phyloP scores from a whole-genome alignment of 2,113 vertebrate genomes.

The Fregata magnificens region DNA sequence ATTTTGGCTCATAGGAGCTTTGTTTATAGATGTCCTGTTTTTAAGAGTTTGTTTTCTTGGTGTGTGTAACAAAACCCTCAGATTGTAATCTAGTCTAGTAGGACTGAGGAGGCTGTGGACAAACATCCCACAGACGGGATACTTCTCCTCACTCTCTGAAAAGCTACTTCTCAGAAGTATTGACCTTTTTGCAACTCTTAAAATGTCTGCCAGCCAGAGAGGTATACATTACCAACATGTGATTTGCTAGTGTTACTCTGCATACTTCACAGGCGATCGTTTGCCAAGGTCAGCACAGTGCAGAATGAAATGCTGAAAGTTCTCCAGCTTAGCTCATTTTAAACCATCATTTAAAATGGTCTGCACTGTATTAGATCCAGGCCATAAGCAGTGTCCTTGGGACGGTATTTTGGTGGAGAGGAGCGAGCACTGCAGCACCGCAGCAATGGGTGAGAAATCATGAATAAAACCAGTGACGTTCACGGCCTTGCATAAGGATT shows the following conservation, averaged over 20 bases:
- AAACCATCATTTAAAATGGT: not conserved
- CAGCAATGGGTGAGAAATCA: not conserved
- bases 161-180: not conserved
- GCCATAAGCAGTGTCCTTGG: not conserved
- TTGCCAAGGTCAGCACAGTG: conserved; percentile 1
- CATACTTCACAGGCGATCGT: not conserved
- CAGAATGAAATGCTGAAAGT: not conserved
- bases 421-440: not conserved
- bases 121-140: not conserved
- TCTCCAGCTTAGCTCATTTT: not conserved
- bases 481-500: not conserved
- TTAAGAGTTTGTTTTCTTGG: not conserved
- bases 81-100: not conserved
- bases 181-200: conserved; percentile 59
- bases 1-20: not conserved
- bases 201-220: conserved; percentile 34
- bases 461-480: not conserved
- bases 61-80: not conserved
- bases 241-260: conserved; percentile 7
- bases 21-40: not conserved
- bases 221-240: conserved; percentile 47
- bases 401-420: not conserved
- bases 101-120: not conserved
- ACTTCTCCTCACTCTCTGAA: not conserved
- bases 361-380: not conserved